These are phyloP conservation scores for Aphodius sticticus DNA, from an alignment of 2,888 invertebrate genomes.

Conservation along the genomic window DNA sequence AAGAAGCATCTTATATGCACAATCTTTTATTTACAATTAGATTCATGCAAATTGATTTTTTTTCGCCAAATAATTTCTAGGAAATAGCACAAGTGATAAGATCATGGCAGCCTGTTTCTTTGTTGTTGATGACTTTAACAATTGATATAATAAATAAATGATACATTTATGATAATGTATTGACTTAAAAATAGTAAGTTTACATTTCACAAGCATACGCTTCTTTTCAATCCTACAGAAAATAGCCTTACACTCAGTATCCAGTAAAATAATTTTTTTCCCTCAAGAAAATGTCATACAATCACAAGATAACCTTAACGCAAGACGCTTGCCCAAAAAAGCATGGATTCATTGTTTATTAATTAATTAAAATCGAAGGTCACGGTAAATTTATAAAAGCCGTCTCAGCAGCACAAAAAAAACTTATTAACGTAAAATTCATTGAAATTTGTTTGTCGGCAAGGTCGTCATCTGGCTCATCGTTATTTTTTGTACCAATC, in stretches of 20 bases:
- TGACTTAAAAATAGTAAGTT: too few species aligned
- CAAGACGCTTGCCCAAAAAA: not conserved
- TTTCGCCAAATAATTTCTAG: too few species aligned
- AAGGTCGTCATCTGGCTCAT: not conserved
- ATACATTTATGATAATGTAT: too few species aligned
- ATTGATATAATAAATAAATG: too few species aligned
- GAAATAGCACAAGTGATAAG: too few species aligned
- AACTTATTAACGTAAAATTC: slow-evolving; percentile 4
- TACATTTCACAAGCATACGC: not conserved
- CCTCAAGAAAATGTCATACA: not conserved
- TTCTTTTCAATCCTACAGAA: not conserved
- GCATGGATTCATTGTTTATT: not conserved
- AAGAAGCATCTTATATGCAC: too few species aligned
- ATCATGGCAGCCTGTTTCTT: too few species aligned
- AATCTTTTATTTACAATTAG: too few species aligned
- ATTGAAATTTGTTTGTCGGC: slow-evolving; percentile 1
- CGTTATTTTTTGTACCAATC: not conserved
- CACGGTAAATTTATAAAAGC: not conserved
- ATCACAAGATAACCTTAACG: not conserved
- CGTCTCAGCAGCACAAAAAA: not conserved
- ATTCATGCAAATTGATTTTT: too few species aligned
- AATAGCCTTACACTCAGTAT: not conserved
- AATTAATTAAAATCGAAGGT: not conserved
- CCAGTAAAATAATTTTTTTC: not conserved
- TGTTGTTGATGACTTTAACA: too few species aligned